A percentile compares a stretch with the other conserved stretches of the same genome.
These are phyloP conservation scores for Lottia scabra DNA, from an alignment of 2,888 invertebrate species.

Conservation along the genomic window DNA sequence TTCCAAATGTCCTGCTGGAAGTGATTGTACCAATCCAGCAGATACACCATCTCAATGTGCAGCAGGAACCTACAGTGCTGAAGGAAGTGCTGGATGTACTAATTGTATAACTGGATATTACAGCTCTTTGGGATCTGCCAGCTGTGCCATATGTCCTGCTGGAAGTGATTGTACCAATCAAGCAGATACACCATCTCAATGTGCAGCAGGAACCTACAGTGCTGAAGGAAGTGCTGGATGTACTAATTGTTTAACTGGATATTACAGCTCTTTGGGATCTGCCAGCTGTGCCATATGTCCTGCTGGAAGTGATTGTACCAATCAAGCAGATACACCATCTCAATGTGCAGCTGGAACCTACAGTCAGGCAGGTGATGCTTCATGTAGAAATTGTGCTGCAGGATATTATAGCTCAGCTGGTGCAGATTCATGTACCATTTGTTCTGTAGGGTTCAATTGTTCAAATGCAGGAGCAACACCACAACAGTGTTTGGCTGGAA, in stretches of 20 bases:
- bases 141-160: too few species aligned
- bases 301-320: slow-evolving; percentile 45
- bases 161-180: too few species aligned
- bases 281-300: slow-evolving; percentile 47
- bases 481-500: slow-evolving; percentile 35
- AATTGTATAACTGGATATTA: too few species aligned
- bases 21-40: too few species aligned
- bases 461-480: slow-evolving; percentile 13
- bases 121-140: too few species aligned
- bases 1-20: too few species aligned
- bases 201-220: slow-evolving; percentile 56
- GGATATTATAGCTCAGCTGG: slow-evolving; percentile 39
- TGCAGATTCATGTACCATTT: slow-evolving; percentile 29
- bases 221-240: slow-evolving; percentile 48
- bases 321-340: slow-evolving; percentile 27
- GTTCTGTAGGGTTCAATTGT: slow-evolving; percentile 45
- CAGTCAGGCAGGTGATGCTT: slow-evolving; percentile 31
- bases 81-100: too few species aligned
- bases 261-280: slow-evolving; percentile 42
- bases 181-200: too few species aligned
- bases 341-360: slow-evolving; percentile 39
- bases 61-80: too few species aligned
- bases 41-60: too few species aligned
- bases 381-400: slow-evolving; percentile 33
- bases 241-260: slow-evolving; percentile 42